phyloP scores from a whole-genome alignment of 2,797 vertebrate species.

The Enteromius fasciolatus region DNA sequence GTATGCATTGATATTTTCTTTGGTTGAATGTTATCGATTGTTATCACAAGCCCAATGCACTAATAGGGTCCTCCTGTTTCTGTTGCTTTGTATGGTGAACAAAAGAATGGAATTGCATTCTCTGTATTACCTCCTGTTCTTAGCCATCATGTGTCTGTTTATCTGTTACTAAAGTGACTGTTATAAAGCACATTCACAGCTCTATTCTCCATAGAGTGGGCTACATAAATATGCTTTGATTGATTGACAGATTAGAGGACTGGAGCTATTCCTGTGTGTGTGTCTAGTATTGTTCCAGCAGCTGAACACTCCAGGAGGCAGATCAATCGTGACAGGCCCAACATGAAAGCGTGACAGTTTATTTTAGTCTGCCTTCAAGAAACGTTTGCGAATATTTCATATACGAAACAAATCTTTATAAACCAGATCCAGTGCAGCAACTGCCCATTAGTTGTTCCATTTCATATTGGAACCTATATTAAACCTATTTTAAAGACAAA shows the following conservation, averaged over 20 bases:
- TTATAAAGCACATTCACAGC: constrained; percentile 6
- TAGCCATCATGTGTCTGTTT: background rate
- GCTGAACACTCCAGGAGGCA: constrained; percentile 35
- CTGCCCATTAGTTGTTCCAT: background rate
- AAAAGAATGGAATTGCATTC: constrained; percentile 1
- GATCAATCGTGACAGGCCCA: constrained; percentile 24
- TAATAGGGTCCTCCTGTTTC: background rate
- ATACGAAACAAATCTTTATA: background rate
- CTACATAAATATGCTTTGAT: constrained; percentile 24
- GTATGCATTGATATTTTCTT: background rate
- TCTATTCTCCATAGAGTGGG: background rate
- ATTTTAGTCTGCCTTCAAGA: constrained; percentile 23
- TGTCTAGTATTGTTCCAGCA: constrained; percentile 28
- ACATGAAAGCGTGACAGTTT: constrained; percentile 45
- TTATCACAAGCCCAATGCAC: background rate
- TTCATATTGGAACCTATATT: background rate
- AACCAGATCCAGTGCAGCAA: background rate
- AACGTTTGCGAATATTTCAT: constrained; percentile 6
- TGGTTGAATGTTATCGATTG: background rate
- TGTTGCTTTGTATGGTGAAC: background rate
- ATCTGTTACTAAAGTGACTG: constrained; percentile 6
- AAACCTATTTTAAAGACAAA: no score
- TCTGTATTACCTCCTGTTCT: background rate
- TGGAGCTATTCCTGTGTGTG: background rate
- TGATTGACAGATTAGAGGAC: constrained; percentile 29